These are phyloP conservation scores for Misgurnus anguillicaudatus DNA, from an alignment of 2,113 vertebrate genomes.

Conservation along the genomic window DNA sequence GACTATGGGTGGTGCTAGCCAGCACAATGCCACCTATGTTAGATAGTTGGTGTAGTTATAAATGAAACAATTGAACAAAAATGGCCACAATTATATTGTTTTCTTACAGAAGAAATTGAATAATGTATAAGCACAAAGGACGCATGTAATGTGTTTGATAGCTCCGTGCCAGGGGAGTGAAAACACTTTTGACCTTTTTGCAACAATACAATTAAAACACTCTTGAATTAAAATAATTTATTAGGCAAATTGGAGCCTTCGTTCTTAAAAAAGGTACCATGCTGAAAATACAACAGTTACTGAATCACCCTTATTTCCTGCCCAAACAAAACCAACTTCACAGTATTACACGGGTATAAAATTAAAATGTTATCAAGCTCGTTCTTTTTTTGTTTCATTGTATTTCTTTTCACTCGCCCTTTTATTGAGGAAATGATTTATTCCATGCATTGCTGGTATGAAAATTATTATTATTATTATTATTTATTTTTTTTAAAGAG, in stretches of 20 bases:
- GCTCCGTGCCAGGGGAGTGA: background rate
- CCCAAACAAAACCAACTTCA: constrained; percentile 17
- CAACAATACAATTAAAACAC: constrained; percentile 3
- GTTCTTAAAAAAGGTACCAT: constrained; percentile 14
- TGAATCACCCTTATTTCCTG: constrained; percentile 26
- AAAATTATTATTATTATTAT: constrained; percentile 40
- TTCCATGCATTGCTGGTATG: constrained; percentile 43
- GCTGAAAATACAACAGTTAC: constrained; percentile 4
- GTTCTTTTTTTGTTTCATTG: constrained; percentile 17
- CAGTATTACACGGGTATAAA: constrained; percentile 23
- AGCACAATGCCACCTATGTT: background rate
- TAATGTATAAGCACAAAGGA: background rate
- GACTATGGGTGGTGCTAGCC: too few relatives aligned
- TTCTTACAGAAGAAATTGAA: background rate
- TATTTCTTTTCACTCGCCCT: constrained; percentile 6
- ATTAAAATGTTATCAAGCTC: constrained; percentile 32
- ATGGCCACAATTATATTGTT: background rate
- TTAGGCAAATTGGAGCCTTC: constrained; percentile 22
- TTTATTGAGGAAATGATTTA: constrained; percentile 42
- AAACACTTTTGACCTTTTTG: constrained; percentile 14
- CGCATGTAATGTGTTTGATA: background rate
- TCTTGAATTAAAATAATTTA: constrained; percentile 16
- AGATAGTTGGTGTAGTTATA: background rate
- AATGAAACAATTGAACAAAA: background rate
- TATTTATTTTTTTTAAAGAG: constrained; percentile 45